phyloP scores from a whole-genome alignment of 2,888 invertebrate genomes.

The Neoaliturus tenellus region DNA sequence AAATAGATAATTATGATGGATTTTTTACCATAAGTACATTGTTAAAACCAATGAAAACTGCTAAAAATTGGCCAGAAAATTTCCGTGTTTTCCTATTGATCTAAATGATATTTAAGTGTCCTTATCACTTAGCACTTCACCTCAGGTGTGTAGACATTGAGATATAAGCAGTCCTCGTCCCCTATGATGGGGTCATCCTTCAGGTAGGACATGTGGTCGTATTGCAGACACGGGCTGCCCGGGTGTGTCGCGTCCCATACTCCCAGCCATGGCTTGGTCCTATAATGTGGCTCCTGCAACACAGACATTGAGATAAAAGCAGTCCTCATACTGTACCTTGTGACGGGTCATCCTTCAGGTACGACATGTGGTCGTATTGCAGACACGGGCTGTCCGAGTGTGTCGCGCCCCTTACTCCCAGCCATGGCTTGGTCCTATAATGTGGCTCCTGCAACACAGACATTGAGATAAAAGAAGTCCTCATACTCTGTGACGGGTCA shows the following conservation, averaged over 20 bases:
- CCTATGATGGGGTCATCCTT: slow-evolving; percentile 28
- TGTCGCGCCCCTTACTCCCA: slow-evolving; percentile 81
- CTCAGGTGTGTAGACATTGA: slow-evolving; percentile 55
- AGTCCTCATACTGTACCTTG: too few species aligned
- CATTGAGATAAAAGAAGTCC: slow-evolving; percentile 5
- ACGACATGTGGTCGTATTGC: slow-evolving; percentile 76
- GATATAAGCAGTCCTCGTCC: slow-evolving; percentile 69
- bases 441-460: slow-evolving; percentile 11
- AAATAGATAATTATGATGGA: too few species aligned
- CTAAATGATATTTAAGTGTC: too few species aligned
- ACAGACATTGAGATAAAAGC: not conserved
- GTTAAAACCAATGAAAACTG: too few species aligned
- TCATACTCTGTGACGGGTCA: too few species aligned
- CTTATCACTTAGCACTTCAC: not conserved
- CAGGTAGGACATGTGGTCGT: slow-evolving; percentile 72
- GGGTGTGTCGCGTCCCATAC: slow-evolving; percentile 80
- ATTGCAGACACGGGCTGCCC: slow-evolving; percentile 79
- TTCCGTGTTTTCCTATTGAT: too few species aligned
- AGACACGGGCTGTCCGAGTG: slow-evolving; percentile 77
- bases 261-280: slow-evolving; percentile 77
- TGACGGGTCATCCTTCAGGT: slow-evolving; percentile 34
- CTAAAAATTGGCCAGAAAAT: too few species aligned
- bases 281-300: not conserved
- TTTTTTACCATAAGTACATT: too few species aligned
- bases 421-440: slow-evolving; percentile 75